phyloP scores from a whole-genome alignment of 1,140 invertebrate genomes.

The Drosophila ambigua region DNA sequence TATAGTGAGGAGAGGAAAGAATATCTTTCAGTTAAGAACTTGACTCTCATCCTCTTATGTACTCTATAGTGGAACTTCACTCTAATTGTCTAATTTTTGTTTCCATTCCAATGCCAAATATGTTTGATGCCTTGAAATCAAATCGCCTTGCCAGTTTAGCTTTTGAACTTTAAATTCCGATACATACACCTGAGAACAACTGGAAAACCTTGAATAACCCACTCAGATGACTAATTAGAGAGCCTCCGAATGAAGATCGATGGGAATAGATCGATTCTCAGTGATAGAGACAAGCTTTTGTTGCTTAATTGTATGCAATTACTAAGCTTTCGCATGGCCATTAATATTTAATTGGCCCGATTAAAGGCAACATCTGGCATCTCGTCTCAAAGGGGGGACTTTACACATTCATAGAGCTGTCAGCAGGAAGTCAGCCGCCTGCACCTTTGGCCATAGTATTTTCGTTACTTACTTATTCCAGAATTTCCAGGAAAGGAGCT shows the following conservation, averaged over 20 bases:
- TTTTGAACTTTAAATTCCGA: conserved; percentile 65
- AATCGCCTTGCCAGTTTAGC: conserved; percentile 52
- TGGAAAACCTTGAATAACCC: conserved; percentile 42
- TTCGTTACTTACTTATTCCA: conserved; percentile 41
- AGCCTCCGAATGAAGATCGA: conserved; percentile 20
- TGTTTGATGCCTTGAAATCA: too few relatives aligned
- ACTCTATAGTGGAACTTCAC: too few relatives aligned
- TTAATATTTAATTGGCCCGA: conserved; percentile 50
- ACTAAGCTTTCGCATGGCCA: conserved; percentile 42
- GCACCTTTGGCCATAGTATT: not conserved
- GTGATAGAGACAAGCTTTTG: conserved; percentile 17
- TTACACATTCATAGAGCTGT: conserved; percentile 20
- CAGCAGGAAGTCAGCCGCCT: conserved; percentile 7
- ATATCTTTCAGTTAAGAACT: too few relatives aligned
- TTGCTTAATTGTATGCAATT: conserved; percentile 55
- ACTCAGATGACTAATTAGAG: conserved; percentile 75
- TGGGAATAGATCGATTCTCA: conserved; percentile 30
- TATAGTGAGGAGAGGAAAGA: too few relatives aligned
- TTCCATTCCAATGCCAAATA: conserved; percentile 4
- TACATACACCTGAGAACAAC: conserved; percentile 36
- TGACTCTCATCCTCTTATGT: too few relatives aligned
- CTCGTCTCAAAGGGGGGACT: conserved; percentile 23
- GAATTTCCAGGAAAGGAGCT: conserved; percentile 19
- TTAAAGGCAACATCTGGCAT: conserved; percentile 30
- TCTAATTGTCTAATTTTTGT: too few relatives aligned